A percentile compares a stretch with the other conserved stretches of the same genome.
These are phyloP conservation scores for Lepas anatifera DNA, from an alignment of 2,888 invertebrate genomes.

Conservation along the genomic window DNA sequence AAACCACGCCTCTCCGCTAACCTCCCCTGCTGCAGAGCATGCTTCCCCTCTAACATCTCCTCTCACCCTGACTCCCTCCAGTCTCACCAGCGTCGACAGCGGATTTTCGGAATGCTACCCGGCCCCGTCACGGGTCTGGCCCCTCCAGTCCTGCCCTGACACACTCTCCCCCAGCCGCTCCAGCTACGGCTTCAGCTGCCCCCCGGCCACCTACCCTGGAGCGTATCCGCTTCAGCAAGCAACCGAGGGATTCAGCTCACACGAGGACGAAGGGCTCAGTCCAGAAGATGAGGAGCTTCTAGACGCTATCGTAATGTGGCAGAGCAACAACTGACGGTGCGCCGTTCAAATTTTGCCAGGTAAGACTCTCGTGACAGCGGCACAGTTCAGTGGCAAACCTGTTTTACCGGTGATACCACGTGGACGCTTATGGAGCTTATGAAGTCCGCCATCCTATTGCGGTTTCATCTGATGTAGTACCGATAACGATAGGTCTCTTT, in stretches of 20 bases:
- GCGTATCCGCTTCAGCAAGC: too few species aligned
- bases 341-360: too few species aligned
- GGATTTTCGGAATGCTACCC: neutral
- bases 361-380: too few species aligned
- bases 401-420: neutral
- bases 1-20: slow-evolving; percentile 30
- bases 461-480: too few species aligned
- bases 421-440: too few species aligned
- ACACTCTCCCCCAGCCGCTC: slow-evolving; percentile 50
- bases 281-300: slow-evolving; percentile 81
- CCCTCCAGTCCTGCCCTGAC: slow-evolving; percentile 46
- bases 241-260: slow-evolving; percentile 67
- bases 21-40: slow-evolving; percentile 20
- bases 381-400: too few species aligned
- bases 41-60: slow-evolving; percentile 32
- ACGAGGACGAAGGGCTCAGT: slow-evolving; percentile 47
- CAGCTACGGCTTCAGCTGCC: slow-evolving; percentile 43
- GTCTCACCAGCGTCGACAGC: neutral
- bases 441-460: too few species aligned
- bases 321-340: slow-evolving; percentile 30
- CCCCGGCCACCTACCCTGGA: too few species aligned
- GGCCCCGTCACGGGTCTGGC: neutral
- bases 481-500: too few species aligned
- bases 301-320: slow-evolving; percentile 74
- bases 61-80: neutral